Evolutionary conservation across 2,888 invertebrate genomes (phyloP).

Genomic region (Glaucopsyche alexis): DNA sequence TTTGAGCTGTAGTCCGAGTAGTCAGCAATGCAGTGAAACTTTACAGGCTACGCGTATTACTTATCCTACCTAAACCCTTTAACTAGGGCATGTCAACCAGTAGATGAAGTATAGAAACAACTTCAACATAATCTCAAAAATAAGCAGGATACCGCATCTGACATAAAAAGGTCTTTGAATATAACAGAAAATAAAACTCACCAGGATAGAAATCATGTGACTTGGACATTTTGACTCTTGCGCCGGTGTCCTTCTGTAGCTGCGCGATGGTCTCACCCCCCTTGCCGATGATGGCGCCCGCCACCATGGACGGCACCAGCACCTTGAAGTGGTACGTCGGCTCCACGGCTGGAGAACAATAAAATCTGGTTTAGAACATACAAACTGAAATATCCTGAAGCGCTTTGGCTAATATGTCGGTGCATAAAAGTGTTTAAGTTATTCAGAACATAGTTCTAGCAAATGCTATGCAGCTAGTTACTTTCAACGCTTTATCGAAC

Average conservation of each 20-base stretch:
- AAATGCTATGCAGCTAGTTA: background rate
- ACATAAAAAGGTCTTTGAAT: background rate
- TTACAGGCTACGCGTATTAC: background rate
- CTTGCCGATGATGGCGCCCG: conserved; percentile 99
- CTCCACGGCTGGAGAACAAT: conserved; percentile 84
- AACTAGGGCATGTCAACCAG: too few relatives aligned
- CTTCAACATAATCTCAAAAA: too few relatives aligned
- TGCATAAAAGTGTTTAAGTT: background rate
- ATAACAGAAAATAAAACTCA: conserved; percentile 64
- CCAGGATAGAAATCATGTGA: conserved; percentile 99
- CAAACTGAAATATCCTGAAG: background rate
- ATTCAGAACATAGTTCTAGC: background rate
- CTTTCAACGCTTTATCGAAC: background rate
- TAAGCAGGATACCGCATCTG: too few relatives aligned
- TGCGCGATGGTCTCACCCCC: conserved; percentile 99
- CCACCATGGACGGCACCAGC: conserved; percentile 97
- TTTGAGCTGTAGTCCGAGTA: background rate
- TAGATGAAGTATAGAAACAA: too few relatives aligned
- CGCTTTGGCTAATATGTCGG: background rate
- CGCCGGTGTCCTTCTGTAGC: conserved; percentile 98
- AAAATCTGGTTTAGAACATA: conserved; percentile 41
- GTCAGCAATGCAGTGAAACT: background rate
- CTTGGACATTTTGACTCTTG: conserved; percentile 99
- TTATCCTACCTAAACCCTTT: too few relatives aligned
- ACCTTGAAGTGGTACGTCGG: conserved; percentile 97